Base-by-base conservation (phyloP, 1,140 invertebrate species). In the Drosophila pachea region DNA sequence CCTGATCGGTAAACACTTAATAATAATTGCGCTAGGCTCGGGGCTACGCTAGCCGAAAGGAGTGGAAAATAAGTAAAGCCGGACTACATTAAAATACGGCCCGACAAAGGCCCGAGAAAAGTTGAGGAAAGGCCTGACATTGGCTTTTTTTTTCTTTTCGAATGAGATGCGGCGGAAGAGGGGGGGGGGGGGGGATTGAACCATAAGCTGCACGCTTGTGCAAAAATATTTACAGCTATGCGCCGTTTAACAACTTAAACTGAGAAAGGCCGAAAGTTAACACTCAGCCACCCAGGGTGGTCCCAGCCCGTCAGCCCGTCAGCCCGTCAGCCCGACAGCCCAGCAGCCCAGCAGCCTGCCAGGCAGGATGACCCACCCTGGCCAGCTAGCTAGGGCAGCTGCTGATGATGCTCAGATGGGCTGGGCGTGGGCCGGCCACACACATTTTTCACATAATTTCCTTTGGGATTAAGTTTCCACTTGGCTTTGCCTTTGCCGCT, bases 391-490 rank as follows among this genome's bases (percentile, higher is more conserved):
- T 14, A 22, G 22, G 22, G 22, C 2, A 43, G 40, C n/a, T 14
- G 40, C 42, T 59, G 53, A 36, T 65, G 52, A 56, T 42, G 43
- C 35, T 22, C 4, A 22, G 9, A 22, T 22, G 29, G 11, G 68
- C 5, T 14, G 40, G 40, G 40, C 7, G 22, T 16, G 50, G 42
- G 61, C 56, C 59, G 33, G 68, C 76, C 68, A 84, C 81, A 73
- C 79, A 79, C 81, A 84, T 86, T 86, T 84, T 79, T 86, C 81
- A 86, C 73, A 84, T 84, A 84, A 84, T 84, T 84, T 84, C 79
- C 79, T 84, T 74, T 49, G 79, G 79, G 79, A 86, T 84, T 84
- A 84, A 81, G 81, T 84, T 84, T 84, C 79, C 81, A 86, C 81
- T 86, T 84, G 69, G 73, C 50, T 66, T 53, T 68, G 42, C 56